A percentile compares a stretch with the other conserved stretches of the same genome.
Conservation (phyloP, 2,888 invertebrate species). For the Griposia aprilina region DNA sequence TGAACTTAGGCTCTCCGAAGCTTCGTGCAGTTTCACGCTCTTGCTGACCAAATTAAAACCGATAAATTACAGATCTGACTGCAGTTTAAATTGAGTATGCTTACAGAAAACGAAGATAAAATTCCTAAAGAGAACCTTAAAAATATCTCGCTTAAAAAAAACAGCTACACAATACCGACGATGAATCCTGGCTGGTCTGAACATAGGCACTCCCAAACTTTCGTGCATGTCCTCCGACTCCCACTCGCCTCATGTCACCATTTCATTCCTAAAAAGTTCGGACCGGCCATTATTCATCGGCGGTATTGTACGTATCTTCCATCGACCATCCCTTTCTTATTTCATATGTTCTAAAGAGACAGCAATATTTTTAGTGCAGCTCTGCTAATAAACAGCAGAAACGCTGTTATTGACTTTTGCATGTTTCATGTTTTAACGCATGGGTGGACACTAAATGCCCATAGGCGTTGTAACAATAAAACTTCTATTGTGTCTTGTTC, state of each 20-base stretch:
- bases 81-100: too few relatives aligned
- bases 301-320: not conserved
- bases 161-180: not conserved
- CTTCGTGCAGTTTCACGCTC: not conserved
- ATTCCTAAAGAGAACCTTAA: not conserved
- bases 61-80: not conserved
- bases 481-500: too few relatives aligned
- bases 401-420: not conserved
- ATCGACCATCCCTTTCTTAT: not conserved
- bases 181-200: too few relatives aligned
- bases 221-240: too few relatives aligned
- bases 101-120: not conserved
- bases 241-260: too few relatives aligned
- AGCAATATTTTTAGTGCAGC: not conserved
- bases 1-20: too few relatives aligned
- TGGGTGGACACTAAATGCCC: too few relatives aligned
- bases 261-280: too few relatives aligned
- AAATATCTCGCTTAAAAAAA: not conserved
- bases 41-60: not conserved
- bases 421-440: too few relatives aligned
- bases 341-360: not conserved
- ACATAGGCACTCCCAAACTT: too few relatives aligned
- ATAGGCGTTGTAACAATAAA: too few relatives aligned
- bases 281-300: too few relatives aligned
- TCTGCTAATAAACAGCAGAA: slow-evolving; percentile 22